A percentile compares a stretch with the other conserved stretches of the same genome.
Conservation (phyloP, 2,888 invertebrate species). For the Urechis unicinctus region DNA sequence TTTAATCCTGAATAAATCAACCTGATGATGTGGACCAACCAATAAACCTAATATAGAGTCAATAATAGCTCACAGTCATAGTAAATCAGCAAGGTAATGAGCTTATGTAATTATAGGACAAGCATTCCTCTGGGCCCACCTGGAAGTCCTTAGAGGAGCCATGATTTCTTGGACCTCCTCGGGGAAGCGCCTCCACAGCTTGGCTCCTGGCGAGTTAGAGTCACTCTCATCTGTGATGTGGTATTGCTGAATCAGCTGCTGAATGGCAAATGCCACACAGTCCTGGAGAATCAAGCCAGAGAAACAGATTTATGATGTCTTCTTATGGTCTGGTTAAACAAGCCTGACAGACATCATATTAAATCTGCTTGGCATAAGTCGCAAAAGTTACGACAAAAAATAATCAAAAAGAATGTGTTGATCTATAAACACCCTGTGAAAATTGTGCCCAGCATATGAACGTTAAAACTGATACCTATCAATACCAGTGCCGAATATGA, state of each 20-base stretch:
- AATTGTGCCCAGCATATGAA: background rate
- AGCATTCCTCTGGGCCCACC: constrained; percentile 29
- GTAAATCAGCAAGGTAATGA: too few relatives aligned
- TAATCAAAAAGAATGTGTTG: background rate
- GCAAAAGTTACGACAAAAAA: too few relatives aligned
- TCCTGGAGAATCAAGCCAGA: too few relatives aligned
- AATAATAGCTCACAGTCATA: too few relatives aligned
- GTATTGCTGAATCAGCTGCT: constrained; percentile 51
- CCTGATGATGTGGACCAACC: too few relatives aligned
- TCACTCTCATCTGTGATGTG: constrained; percentile 31
- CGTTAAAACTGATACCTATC: background rate
- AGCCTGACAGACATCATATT: too few relatives aligned
- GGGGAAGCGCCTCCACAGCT: constrained; percentile 46
- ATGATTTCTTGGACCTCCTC: constrained; percentile 49
- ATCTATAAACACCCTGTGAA: background rate
- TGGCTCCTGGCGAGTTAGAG: constrained; percentile 19
- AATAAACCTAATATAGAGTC: too few relatives aligned
- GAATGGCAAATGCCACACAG: constrained; percentile 52
- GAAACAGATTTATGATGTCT: too few relatives aligned
- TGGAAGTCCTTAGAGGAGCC: constrained; percentile 43
- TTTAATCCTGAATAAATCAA: background rate
- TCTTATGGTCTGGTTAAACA: too few relatives aligned
- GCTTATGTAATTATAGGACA: too few relatives aligned
- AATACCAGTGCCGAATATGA: background rate
- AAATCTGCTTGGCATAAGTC: too few relatives aligned